Conservation (phyloP, 2,888 invertebrate genomes). For the Tetrapedia diversipes region DNA sequence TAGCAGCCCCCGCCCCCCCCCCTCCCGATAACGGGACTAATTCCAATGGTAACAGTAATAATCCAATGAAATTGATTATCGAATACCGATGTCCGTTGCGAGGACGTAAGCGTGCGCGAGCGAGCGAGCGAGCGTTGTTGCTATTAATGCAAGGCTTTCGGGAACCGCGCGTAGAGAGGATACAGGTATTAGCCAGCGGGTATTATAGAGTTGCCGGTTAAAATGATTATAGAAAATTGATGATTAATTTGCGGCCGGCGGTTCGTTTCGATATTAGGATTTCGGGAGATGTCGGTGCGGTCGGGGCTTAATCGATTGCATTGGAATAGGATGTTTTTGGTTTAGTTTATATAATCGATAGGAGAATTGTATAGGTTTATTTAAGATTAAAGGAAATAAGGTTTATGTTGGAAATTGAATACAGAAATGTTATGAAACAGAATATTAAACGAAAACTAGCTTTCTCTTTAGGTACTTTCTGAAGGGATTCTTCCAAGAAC, state of each 20-base stretch:
- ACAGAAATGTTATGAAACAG: no score
- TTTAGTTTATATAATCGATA: neutral
- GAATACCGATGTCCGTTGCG: slow-evolving; percentile 43
- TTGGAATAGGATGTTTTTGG: slow-evolving; percentile 2
- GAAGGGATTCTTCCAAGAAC: no score
- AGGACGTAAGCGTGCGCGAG: neutral
- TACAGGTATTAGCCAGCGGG: slow-evolving; percentile 32
- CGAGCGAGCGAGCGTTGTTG: slow-evolving; percentile 1
- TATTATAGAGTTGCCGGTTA: slow-evolving; percentile 38
- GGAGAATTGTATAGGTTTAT: no score
- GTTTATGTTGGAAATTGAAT: no score
- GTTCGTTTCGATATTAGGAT: slow-evolving; percentile 24
- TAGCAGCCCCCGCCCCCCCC: slow-evolving; percentile 30
- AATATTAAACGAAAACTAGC: no score
- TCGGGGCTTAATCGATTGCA: slow-evolving; percentile 8
- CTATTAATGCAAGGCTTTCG: slow-evolving; percentile 41
- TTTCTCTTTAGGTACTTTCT: no score
- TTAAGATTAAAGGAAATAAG: no score
- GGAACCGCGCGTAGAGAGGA: neutral
- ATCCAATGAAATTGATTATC: slow-evolving; percentile 60
- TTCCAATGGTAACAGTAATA: slow-evolving; percentile 56
- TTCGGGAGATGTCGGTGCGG: neutral
- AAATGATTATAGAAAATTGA: slow-evolving; percentile 49
- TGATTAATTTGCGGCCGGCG: slow-evolving; percentile 36
- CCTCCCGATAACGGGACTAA: slow-evolving; percentile 45